Percentiles rank a stretch among this genome's conserved stretches.
Evolutionary conservation across 2,888 invertebrate genomes (phyloP).

Genomic region (Sinopyrophorus schimmeli): DNA sequence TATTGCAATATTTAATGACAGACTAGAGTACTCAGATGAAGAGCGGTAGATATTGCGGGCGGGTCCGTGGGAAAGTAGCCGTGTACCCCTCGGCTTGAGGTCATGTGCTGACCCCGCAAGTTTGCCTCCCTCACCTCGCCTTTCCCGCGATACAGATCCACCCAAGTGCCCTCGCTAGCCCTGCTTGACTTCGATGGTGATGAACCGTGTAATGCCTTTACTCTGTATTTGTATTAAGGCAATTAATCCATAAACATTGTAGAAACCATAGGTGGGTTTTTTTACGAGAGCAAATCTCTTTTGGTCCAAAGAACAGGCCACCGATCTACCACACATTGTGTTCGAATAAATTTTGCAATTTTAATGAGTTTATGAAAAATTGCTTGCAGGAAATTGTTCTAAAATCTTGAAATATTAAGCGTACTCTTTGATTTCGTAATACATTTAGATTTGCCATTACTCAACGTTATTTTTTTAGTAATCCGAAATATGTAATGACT

Average conservation of each 20-base stretch:
- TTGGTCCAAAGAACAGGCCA: too few species aligned
- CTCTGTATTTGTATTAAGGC: conserved; percentile 28
- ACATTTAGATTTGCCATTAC: too few species aligned
- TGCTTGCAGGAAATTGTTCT: too few species aligned
- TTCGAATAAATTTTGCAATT: too few species aligned
- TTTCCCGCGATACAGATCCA: conserved; percentile 53
- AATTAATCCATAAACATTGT: conserved; percentile 22
- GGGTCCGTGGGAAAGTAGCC: conserved; percentile 58
- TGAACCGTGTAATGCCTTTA: conserved; percentile 30
- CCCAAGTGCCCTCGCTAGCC: conserved; percentile 39
- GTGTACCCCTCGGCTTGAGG: conserved; percentile 58
- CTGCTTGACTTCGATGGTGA: conserved; percentile 29
- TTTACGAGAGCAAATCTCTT: too few species aligned
- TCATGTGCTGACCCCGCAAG: conserved; percentile 55
- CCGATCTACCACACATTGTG: too few species aligned
- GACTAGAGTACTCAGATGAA: conserved; percentile 55
- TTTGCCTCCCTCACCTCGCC: conserved; percentile 41
- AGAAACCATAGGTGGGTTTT: conserved; percentile 19
- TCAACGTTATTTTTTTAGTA: too few species aligned
- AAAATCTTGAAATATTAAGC: too few species aligned
- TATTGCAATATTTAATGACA: conserved; percentile 58
- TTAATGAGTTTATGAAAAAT: too few species aligned
- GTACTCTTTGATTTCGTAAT: too few species aligned
- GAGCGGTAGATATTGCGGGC: conserved; percentile 58
- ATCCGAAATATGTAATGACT: too few species aligned